Evolutionary conservation across 2,113 vertebrate species (phyloP), one percentile per base, ranked within the genome.

Genomic region (Indicator maculatus): DNA sequence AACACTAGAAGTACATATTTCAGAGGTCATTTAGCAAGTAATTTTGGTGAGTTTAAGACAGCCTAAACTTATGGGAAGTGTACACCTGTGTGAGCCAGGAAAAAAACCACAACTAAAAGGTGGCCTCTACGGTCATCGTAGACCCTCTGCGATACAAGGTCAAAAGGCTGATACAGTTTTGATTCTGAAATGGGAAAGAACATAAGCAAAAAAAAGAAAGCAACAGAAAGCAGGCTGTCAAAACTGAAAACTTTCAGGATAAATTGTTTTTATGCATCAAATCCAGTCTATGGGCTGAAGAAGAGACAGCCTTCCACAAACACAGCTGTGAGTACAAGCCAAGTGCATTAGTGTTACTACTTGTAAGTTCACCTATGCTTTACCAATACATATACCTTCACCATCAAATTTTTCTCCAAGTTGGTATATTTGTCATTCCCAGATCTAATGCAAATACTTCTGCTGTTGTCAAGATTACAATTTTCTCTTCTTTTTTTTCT

Each of bases 101-200:
- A 93, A 77, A 70, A 55, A 80, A 63, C 1, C 2, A 1, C 6
- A 28, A 81, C 36, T 44, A 38, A 45, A 17, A 74, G 26, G 36
- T 18, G 15, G 31, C 31, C 33, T 56, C 15, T 19, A 70, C 59
- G 20, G 73, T 33, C 11, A 21, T 8, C 0, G 0, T 13, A 61
- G 33, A 18, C 53, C 19, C 13, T 18, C 3, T 30, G 30, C 39
- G 56, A 31, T 27, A 70, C 4, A 26, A 76, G 5, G 12, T n/a
- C 65, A 50, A 89, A 65, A 0, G 0, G 39, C 23, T 82, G 38
- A 28, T 8, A 11, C 9, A 36, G 20, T 65, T 85, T 69, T 61
- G 20, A 79, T 59, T 20, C 39, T 2, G 0, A 84, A 55, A 30
- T 0, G 85, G 18, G 45, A 38, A 79, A 73, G 16, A 5, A 39